phyloP scores from a whole-genome alignment of 2,797 vertebrate genomes.

The Phoebastria nigripes region DNA sequence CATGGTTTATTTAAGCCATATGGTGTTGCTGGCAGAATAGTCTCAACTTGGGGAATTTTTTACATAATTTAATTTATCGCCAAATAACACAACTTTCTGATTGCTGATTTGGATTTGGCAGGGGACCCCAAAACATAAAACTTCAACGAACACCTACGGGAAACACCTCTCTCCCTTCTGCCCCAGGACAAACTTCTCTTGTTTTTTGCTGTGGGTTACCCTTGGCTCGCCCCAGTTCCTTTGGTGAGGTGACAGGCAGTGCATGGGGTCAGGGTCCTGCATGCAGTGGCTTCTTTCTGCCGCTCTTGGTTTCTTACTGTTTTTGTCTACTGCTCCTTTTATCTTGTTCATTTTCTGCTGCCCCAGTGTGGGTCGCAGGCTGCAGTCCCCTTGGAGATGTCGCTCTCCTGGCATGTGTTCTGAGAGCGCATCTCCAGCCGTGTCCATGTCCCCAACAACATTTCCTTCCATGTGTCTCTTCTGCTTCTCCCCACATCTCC shows the following conservation, averaged over 20 bases:
- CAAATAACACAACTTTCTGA: neutral
- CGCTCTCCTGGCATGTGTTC: too few relatives aligned
- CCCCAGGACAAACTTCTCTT: neutral
- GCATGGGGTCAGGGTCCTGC: neutral
- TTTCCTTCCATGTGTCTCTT: neutral
- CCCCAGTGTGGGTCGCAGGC: fast-evolving
- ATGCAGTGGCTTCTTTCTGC: neutral
- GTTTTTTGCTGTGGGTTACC: neutral
- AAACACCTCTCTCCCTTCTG: neutral
- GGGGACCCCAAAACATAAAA: neutral
- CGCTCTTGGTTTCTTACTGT: neutral
- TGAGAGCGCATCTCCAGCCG: fast-evolving
- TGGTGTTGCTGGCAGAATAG: neutral
- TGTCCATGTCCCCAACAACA: fast-evolving
- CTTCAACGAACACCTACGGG: neutral
- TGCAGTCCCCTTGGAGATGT: neutral
- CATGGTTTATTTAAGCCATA: neutral
- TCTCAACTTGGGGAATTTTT: neutral
- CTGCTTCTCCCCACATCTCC: neutral
- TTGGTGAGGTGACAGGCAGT: neutral
- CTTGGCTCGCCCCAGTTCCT: neutral
- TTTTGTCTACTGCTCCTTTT: neutral
- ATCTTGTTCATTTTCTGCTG: neutral
- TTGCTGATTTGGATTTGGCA: neutral
- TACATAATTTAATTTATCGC: neutral